These are phyloP conservation scores for Monodelphis domestica DNA, from an alignment of 2,797 vertebrate species.

Conservation along the genomic window DNA sequence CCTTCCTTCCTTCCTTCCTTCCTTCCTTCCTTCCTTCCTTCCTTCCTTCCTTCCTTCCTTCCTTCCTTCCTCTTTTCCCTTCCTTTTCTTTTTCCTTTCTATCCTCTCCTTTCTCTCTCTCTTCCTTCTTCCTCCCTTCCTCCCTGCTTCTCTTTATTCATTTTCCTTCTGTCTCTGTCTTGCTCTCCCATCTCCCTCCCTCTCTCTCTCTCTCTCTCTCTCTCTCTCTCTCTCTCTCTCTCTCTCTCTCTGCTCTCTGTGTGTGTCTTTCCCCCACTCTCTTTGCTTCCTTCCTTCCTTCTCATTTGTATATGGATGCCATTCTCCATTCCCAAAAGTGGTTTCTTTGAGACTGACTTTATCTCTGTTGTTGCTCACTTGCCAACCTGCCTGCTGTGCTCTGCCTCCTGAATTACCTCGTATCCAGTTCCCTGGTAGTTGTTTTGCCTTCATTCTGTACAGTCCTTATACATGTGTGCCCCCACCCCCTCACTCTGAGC, in stretches of 20 bases:
- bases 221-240: not conserved
- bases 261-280: no score
- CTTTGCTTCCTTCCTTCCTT: not conserved
- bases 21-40: not conserved
- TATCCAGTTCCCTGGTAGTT: not conserved
- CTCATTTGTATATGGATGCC: not conserved
- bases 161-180: not conserved
- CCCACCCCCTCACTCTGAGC: not conserved
- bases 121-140: no score
- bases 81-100: no score
- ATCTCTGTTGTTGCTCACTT: not conserved
- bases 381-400: not conserved
- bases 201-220: not conserved
- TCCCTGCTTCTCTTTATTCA: no score
- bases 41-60: no score
- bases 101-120: no score
- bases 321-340: not conserved
- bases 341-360: not conserved
- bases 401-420: not conserved
- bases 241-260: not conserved
- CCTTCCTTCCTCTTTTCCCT: rapidly evolving
- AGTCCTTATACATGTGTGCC: not conserved
- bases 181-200: no score
- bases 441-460: not conserved
- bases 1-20: not conserved